Evolutionary conservation across 2,888 invertebrate genomes (phyloP), one percentile per base, ranked within the genome.

Genomic region (Polymixis lichenea): DNA sequence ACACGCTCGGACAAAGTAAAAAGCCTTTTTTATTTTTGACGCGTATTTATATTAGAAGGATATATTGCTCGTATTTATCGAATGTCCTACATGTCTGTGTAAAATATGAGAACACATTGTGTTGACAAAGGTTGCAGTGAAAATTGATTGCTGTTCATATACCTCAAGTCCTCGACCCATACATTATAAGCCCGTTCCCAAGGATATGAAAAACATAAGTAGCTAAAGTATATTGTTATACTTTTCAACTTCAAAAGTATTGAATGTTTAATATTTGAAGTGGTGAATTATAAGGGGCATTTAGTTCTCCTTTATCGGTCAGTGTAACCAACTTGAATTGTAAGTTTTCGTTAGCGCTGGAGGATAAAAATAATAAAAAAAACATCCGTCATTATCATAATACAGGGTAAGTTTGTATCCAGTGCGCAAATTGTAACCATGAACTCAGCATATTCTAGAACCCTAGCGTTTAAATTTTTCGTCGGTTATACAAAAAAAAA

Each of bases 11-110:
- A 51, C 32, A 28, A 66, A 28, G 75, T 43, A 62, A 55, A 68
- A 60, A 74, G 6, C 61, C 11, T 43, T 77, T 68, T 79, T 80
- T 79, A 75, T 82, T 72, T 78, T 77, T 69, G 68, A 68, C 86
- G 87, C 84, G 84, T 90, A 91, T 92, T 56, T 62, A 91, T 91
- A 91, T 89, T 82, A 90, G 91, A 90, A 88, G 87, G 89, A 89
- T 88, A 90, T 90, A 88, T 89, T 87, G 79, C 84, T 74, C 86
- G 82, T 85, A 84, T 88, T 87, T 90, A 87, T 86, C 87, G 77
- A 82, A 72, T 82, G 78, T 78, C 85, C 46, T 56, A 76, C 82
- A 81, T 70, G 71, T 79, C 78, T 81, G 81, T 72, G 82, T 83
- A 85, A 80, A 82, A 83, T 85, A 83, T 83, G 69, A 56, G 46